A percentile compares a stretch with the other conserved stretches of the same genome.
phyloP scores from a whole-genome alignment of 1,140 invertebrate species.

The Drosophila takahashii region DNA sequence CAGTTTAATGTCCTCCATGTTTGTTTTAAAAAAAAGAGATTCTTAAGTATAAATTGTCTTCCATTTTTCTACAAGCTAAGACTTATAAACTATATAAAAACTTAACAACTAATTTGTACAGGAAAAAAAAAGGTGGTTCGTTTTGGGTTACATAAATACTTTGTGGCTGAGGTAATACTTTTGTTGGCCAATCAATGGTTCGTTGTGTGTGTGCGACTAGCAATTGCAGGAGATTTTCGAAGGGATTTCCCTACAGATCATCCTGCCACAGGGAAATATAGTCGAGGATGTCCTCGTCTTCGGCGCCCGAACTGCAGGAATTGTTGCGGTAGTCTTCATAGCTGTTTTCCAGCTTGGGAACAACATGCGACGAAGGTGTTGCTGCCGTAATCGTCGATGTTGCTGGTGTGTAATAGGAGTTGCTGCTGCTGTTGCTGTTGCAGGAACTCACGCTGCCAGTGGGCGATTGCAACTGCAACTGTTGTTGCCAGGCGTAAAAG shows the following conservation, averaged over 20 bases:
- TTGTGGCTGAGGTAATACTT: constrained; percentile 79
- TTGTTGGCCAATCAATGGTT: constrained; percentile 70
- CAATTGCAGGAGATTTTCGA: constrained; percentile 2
- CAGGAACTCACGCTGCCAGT: constrained; percentile 53
- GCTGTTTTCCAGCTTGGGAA: constrained; percentile 48
- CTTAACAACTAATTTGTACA: constrained; percentile 69
- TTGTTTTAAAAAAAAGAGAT: constrained; percentile 54
- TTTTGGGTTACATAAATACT: constrained; percentile 65
- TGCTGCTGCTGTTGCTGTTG: constrained; percentile 49
- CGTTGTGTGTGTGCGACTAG: constrained; percentile 61
- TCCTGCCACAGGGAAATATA: constrained; percentile 95
- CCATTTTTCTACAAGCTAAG: constrained; percentile 54
- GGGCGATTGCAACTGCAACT: constrained; percentile 46
- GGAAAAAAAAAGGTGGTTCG: constrained; percentile 34
- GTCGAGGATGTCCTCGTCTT: constrained; percentile 96
- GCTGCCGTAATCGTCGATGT: constrained; percentile 16
- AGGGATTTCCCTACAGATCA: constrained; percentile 47
- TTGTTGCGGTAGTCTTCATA: constrained; percentile 76
- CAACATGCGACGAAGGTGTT: constrained; percentile 4
- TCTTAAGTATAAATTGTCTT: constrained; percentile 75
- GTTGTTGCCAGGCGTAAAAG: constrained; percentile 53
- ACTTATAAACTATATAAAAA: constrained; percentile 64
- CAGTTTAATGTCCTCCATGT: constrained; percentile 80
- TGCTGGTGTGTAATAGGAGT: constrained; percentile 20
- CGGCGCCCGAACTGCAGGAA: constrained; percentile 85